These are phyloP conservation scores for Kryptolebias ocellatus DNA, from an alignment of 2,797 vertebrate genomes.

Conservation along the genomic window DNA sequence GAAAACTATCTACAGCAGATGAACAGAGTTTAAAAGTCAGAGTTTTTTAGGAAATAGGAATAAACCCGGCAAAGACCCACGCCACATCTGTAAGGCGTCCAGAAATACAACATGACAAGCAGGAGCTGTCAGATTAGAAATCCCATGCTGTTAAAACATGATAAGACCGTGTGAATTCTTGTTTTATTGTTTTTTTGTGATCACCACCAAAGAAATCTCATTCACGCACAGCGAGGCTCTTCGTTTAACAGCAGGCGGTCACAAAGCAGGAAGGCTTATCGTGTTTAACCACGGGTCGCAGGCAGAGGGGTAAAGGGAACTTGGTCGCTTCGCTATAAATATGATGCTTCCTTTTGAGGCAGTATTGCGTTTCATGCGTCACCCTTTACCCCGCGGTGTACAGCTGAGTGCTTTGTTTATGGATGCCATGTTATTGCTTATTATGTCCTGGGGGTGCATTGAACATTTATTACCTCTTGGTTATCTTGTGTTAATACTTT, in stretches of 20 bases:
- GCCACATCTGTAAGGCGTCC: too few species aligned
- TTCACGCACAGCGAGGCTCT: constrained; percentile 10
- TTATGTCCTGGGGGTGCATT: constrained; percentile 44
- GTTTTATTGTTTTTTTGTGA: constrained; percentile 34
- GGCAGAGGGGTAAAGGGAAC: constrained; percentile 8
- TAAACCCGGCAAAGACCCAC: neutral
- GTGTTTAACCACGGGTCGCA: constrained; percentile 31
- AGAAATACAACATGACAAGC: neutral
- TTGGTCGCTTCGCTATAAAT: constrained; percentile 24
- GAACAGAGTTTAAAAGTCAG: neutral
- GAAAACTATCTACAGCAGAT: too few species aligned
- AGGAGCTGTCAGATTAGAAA: constrained; percentile 41
- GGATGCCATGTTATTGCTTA: constrained; percentile 58
- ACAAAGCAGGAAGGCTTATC: constrained; percentile 39
- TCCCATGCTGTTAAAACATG: constrained; percentile 43
- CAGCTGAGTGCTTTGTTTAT: constrained; percentile 51
- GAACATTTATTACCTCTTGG: constrained; percentile 56
- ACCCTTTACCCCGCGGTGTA: constrained; percentile 24
- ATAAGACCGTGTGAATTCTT: constrained; percentile 35
- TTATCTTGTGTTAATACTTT: constrained; percentile 53
- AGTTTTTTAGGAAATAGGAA: neutral
- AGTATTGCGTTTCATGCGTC: constrained; percentile 60
- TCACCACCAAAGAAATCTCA: constrained; percentile 3
- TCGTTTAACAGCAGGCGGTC: constrained; percentile 18
- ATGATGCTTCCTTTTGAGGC: constrained; percentile 52